Percentiles rank a stretch among this genome's conserved stretches.
Conservation (phyloP, 2,113 vertebrate genomes). For the Heterochromis multidens region DNA sequence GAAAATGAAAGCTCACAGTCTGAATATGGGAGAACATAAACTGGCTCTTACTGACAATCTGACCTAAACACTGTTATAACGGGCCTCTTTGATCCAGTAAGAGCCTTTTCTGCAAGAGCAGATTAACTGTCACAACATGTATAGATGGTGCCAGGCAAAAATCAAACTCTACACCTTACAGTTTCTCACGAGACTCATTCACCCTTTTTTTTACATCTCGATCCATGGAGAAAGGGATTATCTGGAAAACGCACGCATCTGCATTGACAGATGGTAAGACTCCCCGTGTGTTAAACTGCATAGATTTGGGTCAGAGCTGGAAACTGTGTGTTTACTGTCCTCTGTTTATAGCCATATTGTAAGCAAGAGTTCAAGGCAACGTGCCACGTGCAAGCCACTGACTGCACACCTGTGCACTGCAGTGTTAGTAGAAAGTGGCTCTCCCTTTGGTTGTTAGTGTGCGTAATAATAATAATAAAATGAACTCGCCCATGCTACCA, state of each 20-base stretch:
- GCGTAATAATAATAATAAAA: background rate
- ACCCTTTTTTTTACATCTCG: constrained; percentile 2
- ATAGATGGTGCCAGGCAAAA: background rate
- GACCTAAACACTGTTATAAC: background rate
- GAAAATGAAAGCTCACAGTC: background rate
- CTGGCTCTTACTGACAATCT: background rate
- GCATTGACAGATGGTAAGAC: constrained; percentile 43
- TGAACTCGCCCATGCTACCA: background rate
- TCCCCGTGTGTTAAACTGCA: constrained; percentile 5
- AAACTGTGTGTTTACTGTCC: background rate
- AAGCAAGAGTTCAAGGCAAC: background rate
- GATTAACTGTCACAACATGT: constrained; percentile 5
- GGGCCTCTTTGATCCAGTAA: background rate
- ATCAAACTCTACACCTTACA: background rate
- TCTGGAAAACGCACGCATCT: background rate
- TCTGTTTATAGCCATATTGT: background rate
- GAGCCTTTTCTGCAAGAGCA: background rate
- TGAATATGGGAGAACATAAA: background rate
- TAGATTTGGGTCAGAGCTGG: constrained; percentile 38
- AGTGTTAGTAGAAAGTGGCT: background rate
- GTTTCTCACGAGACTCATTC: background rate
- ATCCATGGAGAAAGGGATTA: constrained; percentile 26
- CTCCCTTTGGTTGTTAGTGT: background rate
- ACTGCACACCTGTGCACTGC: background rate
- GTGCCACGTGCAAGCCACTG: background rate